Conservation (phyloP, 2,113 vertebrate genomes). For the Tiliqua scincoides region DNA sequence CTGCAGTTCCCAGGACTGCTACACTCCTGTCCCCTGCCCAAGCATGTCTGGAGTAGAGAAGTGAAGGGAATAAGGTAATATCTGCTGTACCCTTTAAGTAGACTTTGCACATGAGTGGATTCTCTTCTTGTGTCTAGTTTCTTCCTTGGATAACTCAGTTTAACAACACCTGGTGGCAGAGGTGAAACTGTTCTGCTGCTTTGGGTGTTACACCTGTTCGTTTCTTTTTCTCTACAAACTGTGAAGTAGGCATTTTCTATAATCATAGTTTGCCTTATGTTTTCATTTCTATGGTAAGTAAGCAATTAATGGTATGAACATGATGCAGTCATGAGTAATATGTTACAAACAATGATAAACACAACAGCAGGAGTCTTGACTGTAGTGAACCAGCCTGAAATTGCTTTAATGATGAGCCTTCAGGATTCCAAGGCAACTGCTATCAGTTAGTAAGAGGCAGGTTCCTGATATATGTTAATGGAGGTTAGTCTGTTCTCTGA, state of each 20-base stretch:
- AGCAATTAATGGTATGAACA: not conserved
- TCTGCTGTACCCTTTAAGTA: not conserved
- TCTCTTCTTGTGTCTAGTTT: not conserved
- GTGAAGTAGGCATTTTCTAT: not conserved
- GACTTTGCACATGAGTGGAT: not conserved
- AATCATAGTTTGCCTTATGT: not conserved
- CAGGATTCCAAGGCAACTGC: not conserved
- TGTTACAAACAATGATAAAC: not conserved
- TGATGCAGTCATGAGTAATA: constrained; percentile 1
- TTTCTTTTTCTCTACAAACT: not conserved
- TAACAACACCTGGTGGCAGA: not conserved
- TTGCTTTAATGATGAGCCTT: not conserved
- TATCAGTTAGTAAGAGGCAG: not conserved
- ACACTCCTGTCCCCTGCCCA: not conserved
- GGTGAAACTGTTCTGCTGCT: not conserved
- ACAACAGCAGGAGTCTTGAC: not conserved
- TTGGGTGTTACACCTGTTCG: not conserved
- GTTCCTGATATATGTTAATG: not conserved
- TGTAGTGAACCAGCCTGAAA: not conserved
- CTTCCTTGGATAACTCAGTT: not conserved
- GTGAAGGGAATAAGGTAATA: not conserved
- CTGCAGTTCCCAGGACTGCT: not conserved
- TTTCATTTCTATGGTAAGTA: not conserved
- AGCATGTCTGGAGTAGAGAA: not conserved
- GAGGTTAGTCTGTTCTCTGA: not conserved